A percentile compares a stretch with the other conserved stretches of the same genome.
Conservation (phyloP, 2,113 vertebrate genomes). For the Machaerirhynchus nigripectus region DNA sequence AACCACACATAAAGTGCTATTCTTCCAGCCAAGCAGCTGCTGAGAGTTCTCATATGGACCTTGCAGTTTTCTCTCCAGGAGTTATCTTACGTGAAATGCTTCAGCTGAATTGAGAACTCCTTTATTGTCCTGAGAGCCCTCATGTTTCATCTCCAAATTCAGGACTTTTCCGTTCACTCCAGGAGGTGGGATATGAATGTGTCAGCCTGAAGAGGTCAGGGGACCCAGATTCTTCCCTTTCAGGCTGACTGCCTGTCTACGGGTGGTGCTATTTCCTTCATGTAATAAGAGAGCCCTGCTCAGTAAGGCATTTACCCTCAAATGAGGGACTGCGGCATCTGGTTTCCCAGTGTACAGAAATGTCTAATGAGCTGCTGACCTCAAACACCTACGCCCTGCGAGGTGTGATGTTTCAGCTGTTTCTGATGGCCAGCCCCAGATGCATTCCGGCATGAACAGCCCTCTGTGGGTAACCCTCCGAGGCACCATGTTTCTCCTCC, state of each 20-base stretch:
- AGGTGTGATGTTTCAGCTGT: background rate
- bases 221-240: background rate
- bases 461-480: background rate
- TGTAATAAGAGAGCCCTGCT: background rate
- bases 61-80: background rate
- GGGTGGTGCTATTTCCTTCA: background rate
- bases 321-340: rapidly evolving
- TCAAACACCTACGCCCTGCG: background rate
- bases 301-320: background rate
- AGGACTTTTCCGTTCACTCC: background rate
- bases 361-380: background rate
- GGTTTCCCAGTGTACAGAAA: background rate
- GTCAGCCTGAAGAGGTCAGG: background rate
- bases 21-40: background rate
- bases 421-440: background rate
- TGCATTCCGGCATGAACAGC: background rate
- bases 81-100: background rate
- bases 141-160: background rate
- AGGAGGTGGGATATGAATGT: background rate
- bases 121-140: background rate
- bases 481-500: background rate
- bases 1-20: rapidly evolving
- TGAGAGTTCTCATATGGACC: background rate
- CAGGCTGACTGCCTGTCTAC: background rate
- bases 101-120: background rate